phyloP scores from a whole-genome alignment of 2,113 vertebrate genomes.

The Forbesichthys papilliferus region DNA sequence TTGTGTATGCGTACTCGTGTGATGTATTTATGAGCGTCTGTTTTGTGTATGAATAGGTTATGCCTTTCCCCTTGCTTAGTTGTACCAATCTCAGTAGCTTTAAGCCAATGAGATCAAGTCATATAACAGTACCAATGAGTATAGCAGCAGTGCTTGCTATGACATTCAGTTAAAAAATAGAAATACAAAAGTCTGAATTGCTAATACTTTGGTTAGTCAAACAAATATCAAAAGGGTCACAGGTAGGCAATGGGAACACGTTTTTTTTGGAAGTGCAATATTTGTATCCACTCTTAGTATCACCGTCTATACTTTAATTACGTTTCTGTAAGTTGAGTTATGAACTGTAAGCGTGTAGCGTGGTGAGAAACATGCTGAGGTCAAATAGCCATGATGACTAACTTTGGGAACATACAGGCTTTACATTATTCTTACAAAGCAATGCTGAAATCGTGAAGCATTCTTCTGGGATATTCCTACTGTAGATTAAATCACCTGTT shows the following conservation, averaged over 20 bases:
- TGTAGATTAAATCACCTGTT: constrained; percentile 26
- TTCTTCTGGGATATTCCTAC: constrained; percentile 9
- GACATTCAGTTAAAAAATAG: not conserved
- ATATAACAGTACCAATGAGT: constrained; percentile 12
- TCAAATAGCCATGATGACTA: constrained; percentile 24
- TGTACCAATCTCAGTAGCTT: constrained; percentile 38
- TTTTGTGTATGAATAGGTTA: constrained; percentile 48
- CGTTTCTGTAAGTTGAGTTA: constrained; percentile 33
- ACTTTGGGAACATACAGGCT: constrained; percentile 14
- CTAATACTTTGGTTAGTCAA: constrained; percentile 3
- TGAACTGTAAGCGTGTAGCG: constrained; percentile 25
- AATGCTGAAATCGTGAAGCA: constrained; percentile 22
- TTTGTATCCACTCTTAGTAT: constrained; percentile 64
- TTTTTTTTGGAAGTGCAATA: constrained; percentile 81
- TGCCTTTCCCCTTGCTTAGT: constrained; percentile 46
- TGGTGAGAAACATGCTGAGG: constrained; percentile 4
- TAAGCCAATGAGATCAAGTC: constrained; percentile 26
- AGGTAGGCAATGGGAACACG: constrained; percentile 62
- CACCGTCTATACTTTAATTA: constrained; percentile 47
- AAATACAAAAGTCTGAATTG: too few species aligned
- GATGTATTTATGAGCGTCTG: constrained; percentile 69
- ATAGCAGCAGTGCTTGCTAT: too few species aligned
- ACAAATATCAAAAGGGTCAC: constrained; percentile 47
- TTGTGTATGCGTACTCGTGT: constrained; percentile 36
- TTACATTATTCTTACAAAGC: constrained; percentile 38